phyloP scores from a whole-genome alignment of 2,797 vertebrate species.

The Silurus lanzhouensis region DNA sequence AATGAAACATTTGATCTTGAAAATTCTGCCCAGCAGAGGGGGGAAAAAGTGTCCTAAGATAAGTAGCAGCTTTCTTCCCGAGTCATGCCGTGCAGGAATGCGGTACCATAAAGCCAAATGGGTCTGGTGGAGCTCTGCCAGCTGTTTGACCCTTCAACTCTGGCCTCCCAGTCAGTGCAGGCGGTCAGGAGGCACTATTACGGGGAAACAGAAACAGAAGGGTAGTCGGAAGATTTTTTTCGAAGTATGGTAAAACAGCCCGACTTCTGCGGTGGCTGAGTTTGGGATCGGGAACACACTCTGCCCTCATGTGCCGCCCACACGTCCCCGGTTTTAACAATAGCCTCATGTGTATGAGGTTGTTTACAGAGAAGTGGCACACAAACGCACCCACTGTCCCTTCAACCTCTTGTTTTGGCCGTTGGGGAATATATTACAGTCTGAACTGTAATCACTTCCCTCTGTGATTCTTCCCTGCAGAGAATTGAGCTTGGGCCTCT shows the following conservation, averaged over 20 bases:
- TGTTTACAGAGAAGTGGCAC: slow-evolving; percentile 46
- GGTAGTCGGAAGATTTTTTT: slow-evolving; percentile 15
- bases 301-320: slow-evolving; percentile 26
- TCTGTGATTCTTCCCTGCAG: not conserved
- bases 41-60: not conserved
- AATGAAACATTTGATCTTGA: not conserved
- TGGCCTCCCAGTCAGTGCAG: slow-evolving; percentile 57
- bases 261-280: not conserved
- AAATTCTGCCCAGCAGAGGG: not conserved
- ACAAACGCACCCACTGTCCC: slow-evolving; percentile 50
- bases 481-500: not conserved
- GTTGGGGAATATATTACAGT: slow-evolving; percentile 11
- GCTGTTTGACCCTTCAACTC: slow-evolving; percentile 72
- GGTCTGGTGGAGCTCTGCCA: slow-evolving; percentile 72
- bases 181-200: slow-evolving; percentile 24
- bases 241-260: slow-evolving; percentile 1
- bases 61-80: not conserved
- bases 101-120: slow-evolving; percentile 54
- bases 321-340: slow-evolving; percentile 32
- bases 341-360: slow-evolving; percentile 32
- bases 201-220: slow-evolving; percentile 12
- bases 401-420: not conserved
- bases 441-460: not conserved
- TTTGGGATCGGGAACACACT: slow-evolving; percentile 33
- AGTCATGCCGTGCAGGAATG: slow-evolving; percentile 69